Conservation (phyloP, 2,113 vertebrate species). For the Saimiri boliviensis region DNA sequence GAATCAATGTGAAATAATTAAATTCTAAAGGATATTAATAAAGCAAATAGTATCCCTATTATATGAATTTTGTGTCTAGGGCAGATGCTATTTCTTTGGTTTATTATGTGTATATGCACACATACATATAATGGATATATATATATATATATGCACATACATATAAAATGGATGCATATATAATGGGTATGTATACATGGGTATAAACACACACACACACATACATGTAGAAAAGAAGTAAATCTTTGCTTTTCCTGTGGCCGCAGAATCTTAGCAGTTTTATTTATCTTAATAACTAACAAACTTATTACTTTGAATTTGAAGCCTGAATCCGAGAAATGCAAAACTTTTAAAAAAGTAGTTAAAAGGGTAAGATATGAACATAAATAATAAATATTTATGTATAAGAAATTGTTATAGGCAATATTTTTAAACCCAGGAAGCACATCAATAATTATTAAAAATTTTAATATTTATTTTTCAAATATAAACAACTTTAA, state of each 20-base stretch:
- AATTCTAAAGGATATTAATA: neutral
- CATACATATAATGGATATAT: neutral
- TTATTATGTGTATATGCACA: neutral
- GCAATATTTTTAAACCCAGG: neutral
- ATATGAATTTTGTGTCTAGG: too few relatives aligned
- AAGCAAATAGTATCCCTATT: too few relatives aligned
- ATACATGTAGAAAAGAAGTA: neutral
- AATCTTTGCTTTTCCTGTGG: neutral
- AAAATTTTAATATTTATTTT: neutral
- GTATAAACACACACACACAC: neutral
- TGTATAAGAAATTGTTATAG: neutral
- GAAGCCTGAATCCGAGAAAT: neutral
- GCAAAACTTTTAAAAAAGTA: neutral
- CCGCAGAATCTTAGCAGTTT: neutral
- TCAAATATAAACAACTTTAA: neutral
- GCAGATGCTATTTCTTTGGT: too few relatives aligned
- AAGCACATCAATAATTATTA: neutral
- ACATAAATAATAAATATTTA: neutral
- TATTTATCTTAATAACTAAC: neutral
- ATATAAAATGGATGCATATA: neutral
- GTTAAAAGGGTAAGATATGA: neutral
- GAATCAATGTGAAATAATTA: neutral
- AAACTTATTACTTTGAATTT: neutral
- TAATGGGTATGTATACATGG: too few relatives aligned
- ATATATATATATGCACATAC: neutral